These are phyloP conservation scores for Glaucidium brasilianum DNA, from an alignment of 2,113 vertebrate genomes.

Conservation along the genomic window DNA sequence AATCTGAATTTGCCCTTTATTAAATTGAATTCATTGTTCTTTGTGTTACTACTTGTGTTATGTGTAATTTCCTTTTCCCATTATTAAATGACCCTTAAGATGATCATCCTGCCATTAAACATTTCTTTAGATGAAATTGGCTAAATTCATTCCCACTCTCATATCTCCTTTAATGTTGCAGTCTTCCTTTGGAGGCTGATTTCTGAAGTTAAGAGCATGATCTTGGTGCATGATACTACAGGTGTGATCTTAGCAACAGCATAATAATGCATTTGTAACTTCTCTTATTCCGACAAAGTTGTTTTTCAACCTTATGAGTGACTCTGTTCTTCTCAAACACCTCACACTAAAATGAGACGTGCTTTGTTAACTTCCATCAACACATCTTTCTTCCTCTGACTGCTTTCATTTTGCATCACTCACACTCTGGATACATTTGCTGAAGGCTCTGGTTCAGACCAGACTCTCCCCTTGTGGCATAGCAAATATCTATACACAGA, in stretches of 20 bases:
- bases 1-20: constrained; percentile 51
- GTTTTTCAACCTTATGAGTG: background rate
- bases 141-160: background rate
- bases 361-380: background rate
- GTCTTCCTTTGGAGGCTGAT: background rate
- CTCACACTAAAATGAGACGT: background rate
- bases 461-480: background rate
- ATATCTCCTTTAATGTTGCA: background rate
- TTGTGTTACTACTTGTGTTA: constrained; percentile 20
- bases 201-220: background rate
- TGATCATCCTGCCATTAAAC: constrained; percentile 14
- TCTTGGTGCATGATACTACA: background rate
- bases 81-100: constrained; percentile 48
- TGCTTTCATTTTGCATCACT: background rate
- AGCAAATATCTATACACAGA: background rate
- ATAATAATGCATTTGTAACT: background rate
- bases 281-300: background rate
- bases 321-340: background rate
- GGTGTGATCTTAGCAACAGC: background rate
- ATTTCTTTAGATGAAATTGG: background rate
- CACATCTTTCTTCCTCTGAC: background rate
- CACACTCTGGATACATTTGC: background rate
- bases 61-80: constrained; percentile 28
- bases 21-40: constrained; percentile 39
- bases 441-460: background rate